Base-by-base conservation (phyloP, 30 jellyfish, hydroid and myxozoan species). In the Nemopilema nomurai region DNA sequence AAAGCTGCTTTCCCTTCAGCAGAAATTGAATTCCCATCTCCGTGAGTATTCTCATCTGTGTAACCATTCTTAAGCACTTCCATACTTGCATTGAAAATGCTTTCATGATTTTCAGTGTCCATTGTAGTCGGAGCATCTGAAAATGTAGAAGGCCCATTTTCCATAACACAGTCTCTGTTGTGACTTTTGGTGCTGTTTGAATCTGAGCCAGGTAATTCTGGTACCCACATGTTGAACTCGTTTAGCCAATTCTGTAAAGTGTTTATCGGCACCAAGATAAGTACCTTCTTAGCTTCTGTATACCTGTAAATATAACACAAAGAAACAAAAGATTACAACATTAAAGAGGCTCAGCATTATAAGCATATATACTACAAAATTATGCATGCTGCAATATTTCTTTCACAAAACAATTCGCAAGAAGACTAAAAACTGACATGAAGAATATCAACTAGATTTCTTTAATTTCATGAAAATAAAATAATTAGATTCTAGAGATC, bases 151-250 rank as follows among this genome's bases (percentile, higher is more conserved):
- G 57, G 57, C 57, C 57, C 57, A 41, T 41, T 41, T 41, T 41
- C 57, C 6, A 41, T 3, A 6, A 13, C 57, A 41, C 57, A 41
- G 57, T 51, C 20, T 50, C 0, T 26, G 17, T 30, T 8, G 22
- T 31, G 65, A 24, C 52, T 16, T 23, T 3, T 51, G 9, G 24
- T 19, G n/a, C 74, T 62, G 30, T 21, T 41, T 18, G 77, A 63
- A 4, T 77, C 77, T 0, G 28, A 6, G 41, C 79, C 69, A 3
- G 88, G 82, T n/a, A n/a, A 51, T 68, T 63, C 93, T 24, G 97
- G 98, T 22, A 93, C 86, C 98, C 98, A 93, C 86, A 67, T 75
- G 67, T 93, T 90, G 71, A 93, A 93, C 85, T 93, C 98, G 62
- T 53, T 28, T 28, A 84, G 71, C 98, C 98, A 93, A 80, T 93